Conservation (phyloP, 2,888 invertebrate species). For the Cepaea hortensis region DNA sequence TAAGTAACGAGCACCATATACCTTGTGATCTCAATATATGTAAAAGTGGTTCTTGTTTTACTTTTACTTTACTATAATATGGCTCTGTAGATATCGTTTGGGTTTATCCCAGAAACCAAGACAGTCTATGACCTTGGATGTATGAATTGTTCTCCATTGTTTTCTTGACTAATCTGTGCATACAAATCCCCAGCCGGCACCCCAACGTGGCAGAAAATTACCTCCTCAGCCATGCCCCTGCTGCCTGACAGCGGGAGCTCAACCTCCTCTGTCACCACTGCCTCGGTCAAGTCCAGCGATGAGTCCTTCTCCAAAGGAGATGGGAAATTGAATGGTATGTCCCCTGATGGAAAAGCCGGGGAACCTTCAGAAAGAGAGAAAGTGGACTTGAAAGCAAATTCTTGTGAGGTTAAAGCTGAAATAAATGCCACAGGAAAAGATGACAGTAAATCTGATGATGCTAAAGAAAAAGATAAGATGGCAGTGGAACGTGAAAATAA, state of each 20-base stretch:
- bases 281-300: slow-evolving; percentile 47
- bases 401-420: slow-evolving; percentile 28
- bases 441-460: slow-evolving; percentile 36
- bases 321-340: slow-evolving; percentile 9
- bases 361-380: slow-evolving; percentile 29
- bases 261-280: slow-evolving; percentile 36
- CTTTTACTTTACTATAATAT: too few relatives aligned
- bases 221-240: slow-evolving; percentile 53
- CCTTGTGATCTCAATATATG: too few relatives aligned
- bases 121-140: background rate
- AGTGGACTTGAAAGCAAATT: slow-evolving; percentile 25
- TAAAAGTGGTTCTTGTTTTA: too few relatives aligned
- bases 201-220: slow-evolving; percentile 53
- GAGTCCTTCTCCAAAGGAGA: slow-evolving; percentile 48
- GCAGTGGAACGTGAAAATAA: too few relatives aligned
- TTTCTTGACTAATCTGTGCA: slow-evolving; percentile 4
- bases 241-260: slow-evolving; percentile 53
- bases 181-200: slow-evolving; percentile 36
- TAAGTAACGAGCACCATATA: too few relatives aligned
- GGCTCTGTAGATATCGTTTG: too few relatives aligned
- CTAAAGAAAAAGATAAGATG: background rate
- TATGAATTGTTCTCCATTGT: background rate
- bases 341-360: slow-evolving; percentile 9
- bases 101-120: too few relatives aligned
- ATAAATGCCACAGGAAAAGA: slow-evolving; percentile 40